Conservation (phyloP, 2,797 vertebrate genomes). For the Bradypus variegatus region DNA sequence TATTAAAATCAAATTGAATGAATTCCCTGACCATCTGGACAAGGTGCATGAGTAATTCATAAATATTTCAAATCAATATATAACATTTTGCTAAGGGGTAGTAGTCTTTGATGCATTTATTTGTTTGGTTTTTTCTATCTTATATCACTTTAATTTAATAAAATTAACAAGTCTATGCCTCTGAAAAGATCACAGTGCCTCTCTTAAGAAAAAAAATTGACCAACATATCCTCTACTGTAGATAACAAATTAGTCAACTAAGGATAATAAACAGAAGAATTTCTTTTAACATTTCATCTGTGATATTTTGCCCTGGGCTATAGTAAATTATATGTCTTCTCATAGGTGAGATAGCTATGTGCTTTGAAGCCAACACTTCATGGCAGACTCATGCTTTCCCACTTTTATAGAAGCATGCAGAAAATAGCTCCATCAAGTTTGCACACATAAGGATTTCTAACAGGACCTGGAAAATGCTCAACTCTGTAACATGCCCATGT, state of each 20-base stretch:
- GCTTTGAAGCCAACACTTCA: background rate
- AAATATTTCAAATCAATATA: background rate
- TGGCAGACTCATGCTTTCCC: background rate
- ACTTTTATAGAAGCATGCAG: background rate
- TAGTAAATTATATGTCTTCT: no score
- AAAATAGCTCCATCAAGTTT: background rate
- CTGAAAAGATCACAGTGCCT: background rate
- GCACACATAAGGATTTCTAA: background rate
- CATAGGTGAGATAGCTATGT: background rate
- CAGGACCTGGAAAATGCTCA: background rate
- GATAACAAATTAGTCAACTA: background rate
- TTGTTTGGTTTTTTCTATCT: background rate
- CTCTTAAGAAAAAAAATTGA: background rate
- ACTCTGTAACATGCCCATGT: no score
- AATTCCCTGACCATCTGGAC: background rate
- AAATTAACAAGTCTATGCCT: background rate
- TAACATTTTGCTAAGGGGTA: background rate
- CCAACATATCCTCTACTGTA: background rate
- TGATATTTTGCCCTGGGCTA: background rate
- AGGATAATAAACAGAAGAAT: background rate
- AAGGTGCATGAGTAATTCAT: background rate
- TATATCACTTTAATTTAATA: background rate
- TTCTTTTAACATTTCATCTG: background rate
- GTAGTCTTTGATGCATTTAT: background rate
- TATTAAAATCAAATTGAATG: background rate